These are phyloP conservation scores for Enteromius trimaculatus DNA, from an alignment of 2,797 vertebrate species.

Conservation along the genomic window DNA sequence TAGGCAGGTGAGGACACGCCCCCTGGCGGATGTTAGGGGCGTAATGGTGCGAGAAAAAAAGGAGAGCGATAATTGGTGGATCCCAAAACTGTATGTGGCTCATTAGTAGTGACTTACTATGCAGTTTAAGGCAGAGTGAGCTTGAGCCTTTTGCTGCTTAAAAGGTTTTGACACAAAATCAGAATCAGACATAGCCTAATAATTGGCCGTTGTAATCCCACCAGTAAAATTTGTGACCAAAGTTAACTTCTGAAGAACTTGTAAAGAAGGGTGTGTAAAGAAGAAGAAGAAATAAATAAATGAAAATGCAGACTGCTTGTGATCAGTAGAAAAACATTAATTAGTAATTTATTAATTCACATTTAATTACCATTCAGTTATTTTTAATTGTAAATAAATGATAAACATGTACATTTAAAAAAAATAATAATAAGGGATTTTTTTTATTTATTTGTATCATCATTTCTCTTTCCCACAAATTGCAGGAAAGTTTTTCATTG, in stretches of 20 bases:
- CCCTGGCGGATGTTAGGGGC: constrained; percentile 11
- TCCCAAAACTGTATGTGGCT: constrained; percentile 41
- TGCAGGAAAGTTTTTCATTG: neutral
- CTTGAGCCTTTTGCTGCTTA: constrained; percentile 18
- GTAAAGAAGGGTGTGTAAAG: too few relatives aligned
- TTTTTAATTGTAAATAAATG: too few relatives aligned
- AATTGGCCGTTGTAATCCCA: neutral
- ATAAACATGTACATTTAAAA: too few relatives aligned
- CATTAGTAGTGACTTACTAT: constrained; percentile 54
- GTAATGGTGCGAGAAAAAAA: neutral
- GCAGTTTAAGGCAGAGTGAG: constrained; percentile 13
- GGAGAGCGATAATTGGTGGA: constrained; percentile 5
- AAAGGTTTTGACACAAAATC: neutral
- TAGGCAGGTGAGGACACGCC: constrained; percentile 54
- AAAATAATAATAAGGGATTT: too few relatives aligned
- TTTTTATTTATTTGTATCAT: too few relatives aligned
- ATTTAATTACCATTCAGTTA: neutral
- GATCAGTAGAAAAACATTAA: neutral
- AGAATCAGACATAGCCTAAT: neutral
- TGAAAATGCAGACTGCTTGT: neutral
- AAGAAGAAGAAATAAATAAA: neutral
- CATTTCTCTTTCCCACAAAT: neutral
- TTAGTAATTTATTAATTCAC: neutral
- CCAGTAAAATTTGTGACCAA: too few relatives aligned
- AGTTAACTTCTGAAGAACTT: neutral